phyloP scores from a whole-genome alignment of 1,140 invertebrate species.

The Diachasma alloeum region DNA sequence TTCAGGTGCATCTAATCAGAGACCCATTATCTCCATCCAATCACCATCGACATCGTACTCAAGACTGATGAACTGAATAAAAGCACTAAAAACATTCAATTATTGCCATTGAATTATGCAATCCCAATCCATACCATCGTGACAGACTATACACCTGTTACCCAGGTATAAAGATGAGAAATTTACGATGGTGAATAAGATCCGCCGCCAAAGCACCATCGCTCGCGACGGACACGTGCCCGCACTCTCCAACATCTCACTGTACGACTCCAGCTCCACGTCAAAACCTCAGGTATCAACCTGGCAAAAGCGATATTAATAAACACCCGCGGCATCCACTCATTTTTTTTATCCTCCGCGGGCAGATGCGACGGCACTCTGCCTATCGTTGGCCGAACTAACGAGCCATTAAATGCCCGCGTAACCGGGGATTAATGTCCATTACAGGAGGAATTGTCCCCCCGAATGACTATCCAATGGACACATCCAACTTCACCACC shows the following conservation, averaged over 20 bases:
- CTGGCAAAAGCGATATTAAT: background rate
- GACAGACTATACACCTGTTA: background rate
- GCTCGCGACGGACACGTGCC: slow-evolving; percentile 1
- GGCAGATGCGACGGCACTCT: background rate
- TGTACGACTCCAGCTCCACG: background rate
- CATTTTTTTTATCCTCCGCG: background rate
- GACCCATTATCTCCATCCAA: no score
- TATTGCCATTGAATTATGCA: no score
- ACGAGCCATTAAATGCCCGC: background rate
- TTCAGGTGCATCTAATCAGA: background rate
- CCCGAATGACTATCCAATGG: background rate
- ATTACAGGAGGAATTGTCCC: background rate
- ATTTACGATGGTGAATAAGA: background rate
- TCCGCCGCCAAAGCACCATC: background rate
- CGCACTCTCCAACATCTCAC: background rate
- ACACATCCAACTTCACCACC: background rate
- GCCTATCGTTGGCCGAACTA: background rate
- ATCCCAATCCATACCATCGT: background rate
- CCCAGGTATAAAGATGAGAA: background rate
- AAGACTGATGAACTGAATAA: no score
- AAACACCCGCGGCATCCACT: background rate
- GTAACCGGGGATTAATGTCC: slow-evolving; percentile 3
- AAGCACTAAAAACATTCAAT: no score
- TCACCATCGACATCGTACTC: no score
- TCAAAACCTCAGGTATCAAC: background rate